Evolutionary conservation across 2,888 invertebrate species (phyloP).

Genomic region (Lasioglossum oenotherae): DNA sequence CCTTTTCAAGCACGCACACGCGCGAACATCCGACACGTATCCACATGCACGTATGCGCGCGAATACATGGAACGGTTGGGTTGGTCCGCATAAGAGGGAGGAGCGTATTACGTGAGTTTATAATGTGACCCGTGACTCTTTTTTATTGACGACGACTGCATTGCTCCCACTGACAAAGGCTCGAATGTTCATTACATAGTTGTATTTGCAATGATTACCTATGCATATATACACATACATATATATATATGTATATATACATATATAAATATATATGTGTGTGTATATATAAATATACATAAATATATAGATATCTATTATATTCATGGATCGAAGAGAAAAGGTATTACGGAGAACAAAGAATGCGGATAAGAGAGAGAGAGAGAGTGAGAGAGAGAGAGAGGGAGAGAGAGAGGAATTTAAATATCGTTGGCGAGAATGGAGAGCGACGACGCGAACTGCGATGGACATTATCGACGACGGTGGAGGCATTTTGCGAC

Average conservation of each 20-base stretch:
- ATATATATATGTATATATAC: slow-evolving; percentile 50
- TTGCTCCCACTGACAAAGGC: slow-evolving; percentile 80
- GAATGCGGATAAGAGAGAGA: slow-evolving; percentile 59
- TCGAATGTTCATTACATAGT: slow-evolving; percentile 81
- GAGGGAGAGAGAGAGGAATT: slow-evolving; percentile 52
- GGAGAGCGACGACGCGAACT: slow-evolving; percentile 29
- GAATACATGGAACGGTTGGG: neutral
- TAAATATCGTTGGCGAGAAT: slow-evolving; percentile 68
- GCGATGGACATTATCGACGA: slow-evolving; percentile 61
- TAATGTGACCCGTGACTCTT: slow-evolving; percentile 69
- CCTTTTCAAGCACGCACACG: neutral
- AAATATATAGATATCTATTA: slow-evolving; percentile 56
- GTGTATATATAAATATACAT: slow-evolving; percentile 63
- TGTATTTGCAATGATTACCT: slow-evolving; percentile 81
- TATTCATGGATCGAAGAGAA: slow-evolving; percentile 64
- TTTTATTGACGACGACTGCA: slow-evolving; percentile 79
- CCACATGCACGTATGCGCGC: neutral
- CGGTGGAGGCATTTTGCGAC: slow-evolving; percentile 6
- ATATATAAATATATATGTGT: slow-evolving; percentile 39
- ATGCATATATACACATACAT: slow-evolving; percentile 58
- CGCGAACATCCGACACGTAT: neutral
- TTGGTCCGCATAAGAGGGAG: slow-evolving; percentile 1
- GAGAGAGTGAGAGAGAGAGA: slow-evolving; percentile 51
- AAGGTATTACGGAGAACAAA: slow-evolving; percentile 50
- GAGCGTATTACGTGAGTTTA: slow-evolving; percentile 51